These are phyloP conservation scores for Scaptomyza caliginosa DNA, from an alignment of 2,888 invertebrate species.

Conservation along the genomic window DNA sequence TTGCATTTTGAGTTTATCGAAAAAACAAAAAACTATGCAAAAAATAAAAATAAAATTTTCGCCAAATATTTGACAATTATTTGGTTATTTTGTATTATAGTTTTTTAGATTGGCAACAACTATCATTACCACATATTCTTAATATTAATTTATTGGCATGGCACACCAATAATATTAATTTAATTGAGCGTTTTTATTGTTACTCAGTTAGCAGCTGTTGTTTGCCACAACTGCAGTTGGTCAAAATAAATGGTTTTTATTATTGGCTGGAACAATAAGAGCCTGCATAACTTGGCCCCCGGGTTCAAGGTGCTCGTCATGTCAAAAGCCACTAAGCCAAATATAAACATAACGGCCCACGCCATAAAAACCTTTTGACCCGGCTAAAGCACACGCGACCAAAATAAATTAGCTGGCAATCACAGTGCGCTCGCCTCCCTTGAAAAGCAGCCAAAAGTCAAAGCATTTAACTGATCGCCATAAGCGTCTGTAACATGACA, in stretches of 20 bases:
- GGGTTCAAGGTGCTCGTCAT: conserved; percentile 1
- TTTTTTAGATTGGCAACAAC: conserved; percentile 6
- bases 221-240: neutral
- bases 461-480: conserved; percentile 51
- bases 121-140: conserved; percentile 5
- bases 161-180: conserved; percentile 23
- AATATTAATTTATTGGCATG: conserved; percentile 31
- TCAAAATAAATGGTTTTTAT: conserved; percentile 1
- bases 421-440: neutral
- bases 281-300: neutral
- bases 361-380: conserved; percentile 14
- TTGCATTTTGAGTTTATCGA: conserved; percentile 28
- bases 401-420: conserved; percentile 57
- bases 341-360: neutral
- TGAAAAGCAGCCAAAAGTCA: conserved; percentile 12
- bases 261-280: neutral
- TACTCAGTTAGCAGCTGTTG: conserved; percentile 5
- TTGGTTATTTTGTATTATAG: neutral
- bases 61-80: conserved; percentile 68
- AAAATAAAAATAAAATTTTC: neutral
- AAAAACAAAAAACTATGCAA: too few relatives aligned
- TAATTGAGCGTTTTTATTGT: conserved; percentile 21
- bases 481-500: conserved; percentile 24
- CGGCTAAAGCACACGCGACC: conserved; percentile 35
- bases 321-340: conserved; percentile 5